Percentiles rank a stretch among this genome's conserved stretches.
Evolutionary conservation across 2,113 vertebrate species (phyloP).

Genomic region (Poicephalus meyeri): DNA sequence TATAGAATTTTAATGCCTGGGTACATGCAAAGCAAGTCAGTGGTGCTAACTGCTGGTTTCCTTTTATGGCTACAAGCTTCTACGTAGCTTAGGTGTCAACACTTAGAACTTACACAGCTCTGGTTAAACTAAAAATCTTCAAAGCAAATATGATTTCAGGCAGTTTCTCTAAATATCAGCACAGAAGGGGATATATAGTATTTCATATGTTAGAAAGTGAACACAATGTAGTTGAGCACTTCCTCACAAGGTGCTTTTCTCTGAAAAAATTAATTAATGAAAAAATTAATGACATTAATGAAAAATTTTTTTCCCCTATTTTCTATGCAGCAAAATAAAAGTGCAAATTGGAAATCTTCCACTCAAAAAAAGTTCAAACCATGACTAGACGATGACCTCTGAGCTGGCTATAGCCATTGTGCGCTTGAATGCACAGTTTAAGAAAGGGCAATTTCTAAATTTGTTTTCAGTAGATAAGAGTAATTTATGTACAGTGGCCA

Average conservation of each 20-base stretch:
- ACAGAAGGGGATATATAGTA: background rate
- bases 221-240: background rate
- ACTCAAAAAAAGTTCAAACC: background rate
- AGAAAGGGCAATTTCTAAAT: slow-evolving; percentile 53
- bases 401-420: slow-evolving; percentile 33
- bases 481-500: slow-evolving; percentile 32
- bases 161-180: background rate
- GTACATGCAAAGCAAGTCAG: background rate
- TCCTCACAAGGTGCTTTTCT: background rate
- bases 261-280: slow-evolving; percentile 1
- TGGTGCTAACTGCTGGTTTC: background rate
- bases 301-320: slow-evolving; percentile 2
- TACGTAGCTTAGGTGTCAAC: background rate
- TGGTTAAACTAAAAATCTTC: background rate
- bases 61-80: background rate
- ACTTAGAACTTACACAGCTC: background rate
- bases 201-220: background rate
- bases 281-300: too few relatives aligned
- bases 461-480: slow-evolving; percentile 56
- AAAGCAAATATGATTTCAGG: background rate
- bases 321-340: background rate
- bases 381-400: slow-evolving; percentile 48
- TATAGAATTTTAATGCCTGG: background rate
- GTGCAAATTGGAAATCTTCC: background rate
- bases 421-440: slow-evolving; percentile 22